Conservation (phyloP, 2,888 invertebrate genomes). For the Eilema griseolum region DNA sequence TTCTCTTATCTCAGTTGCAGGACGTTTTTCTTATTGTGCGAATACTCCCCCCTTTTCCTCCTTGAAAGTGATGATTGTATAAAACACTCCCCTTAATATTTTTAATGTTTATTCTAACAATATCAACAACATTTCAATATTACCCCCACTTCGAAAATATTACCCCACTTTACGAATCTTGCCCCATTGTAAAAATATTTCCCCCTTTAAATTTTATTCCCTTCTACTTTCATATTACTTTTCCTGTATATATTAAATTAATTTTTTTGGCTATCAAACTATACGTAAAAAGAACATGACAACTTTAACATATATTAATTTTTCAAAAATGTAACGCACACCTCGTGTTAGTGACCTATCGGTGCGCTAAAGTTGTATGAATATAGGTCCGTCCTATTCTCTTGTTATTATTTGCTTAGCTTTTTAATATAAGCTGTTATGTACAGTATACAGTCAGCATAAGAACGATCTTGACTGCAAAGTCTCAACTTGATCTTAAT, state of each 20-base stretch:
- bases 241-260: background rate
- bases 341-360: conserved; percentile 13
- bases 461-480: no score
- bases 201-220: background rate
- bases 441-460: conserved; percentile 15
- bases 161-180: background rate
- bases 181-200: background rate
- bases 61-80: background rate
- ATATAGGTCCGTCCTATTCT: conserved; percentile 25
- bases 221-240: no score
- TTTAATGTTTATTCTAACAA: no score
- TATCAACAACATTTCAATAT: no score
- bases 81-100: background rate
- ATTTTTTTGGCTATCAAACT: conserved; percentile 16
- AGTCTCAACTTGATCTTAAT: no score
- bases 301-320: conserved; percentile 10
- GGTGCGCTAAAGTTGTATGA: conserved; percentile 23
- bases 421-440: conserved; percentile 9
- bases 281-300: conserved; percentile 21
- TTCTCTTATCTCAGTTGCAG: background rate
- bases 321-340: conserved; percentile 11
- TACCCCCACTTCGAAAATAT: no score
- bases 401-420: conserved; percentile 26
- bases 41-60: no score
- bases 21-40: no score